Base-by-base conservation (phyloP, 1,140 invertebrate species). In the Scylla paramamosain region DNA sequence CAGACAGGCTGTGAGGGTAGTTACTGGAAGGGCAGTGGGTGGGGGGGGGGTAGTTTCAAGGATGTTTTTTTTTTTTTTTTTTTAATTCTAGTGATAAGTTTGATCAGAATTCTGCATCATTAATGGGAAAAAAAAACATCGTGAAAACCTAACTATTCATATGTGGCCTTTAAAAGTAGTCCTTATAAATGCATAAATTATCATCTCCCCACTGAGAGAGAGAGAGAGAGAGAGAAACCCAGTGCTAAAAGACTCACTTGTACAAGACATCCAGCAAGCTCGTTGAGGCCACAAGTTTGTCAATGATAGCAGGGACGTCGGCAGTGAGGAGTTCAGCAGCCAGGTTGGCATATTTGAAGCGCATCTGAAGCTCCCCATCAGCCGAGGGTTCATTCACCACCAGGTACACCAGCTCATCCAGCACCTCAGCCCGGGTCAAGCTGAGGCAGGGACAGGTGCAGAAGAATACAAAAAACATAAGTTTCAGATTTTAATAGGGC, bases 281-380 rank as follows among this genome's bases (percentile, higher is more conserved):
- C 96, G 98, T 97, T 96, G 99, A 98, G 92, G 97, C 98, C 91
- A 98, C 98, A 95, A 99, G 97, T 96, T 98, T 98, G 97, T 99
- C 98, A 97, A 98, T 98, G 96, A 99, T 97, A 96, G 98, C 97
- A 93, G 98, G 98, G 96, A 99, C 98, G 97, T 99, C 98, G 96
- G 98, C 98, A 32, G 99, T 99, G 95, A 99, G 97, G 96, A 99
- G 98, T 97, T 99, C 99, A 97, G 99, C 99, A 67, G 99, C 99
- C 96, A 99, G 98, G 97, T 99, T 99, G 20, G 99, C 98, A 97
- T 98, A 98, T 97, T 98, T 98, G 97, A 98, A 99, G 96, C 98
- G 98, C 96, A 97, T 97, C 96, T 98, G 97, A 96, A 99, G 98
- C 96, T 98, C 98, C 7, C 96, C 96, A 96, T 98, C 98, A 87